Conservation (phyloP, 2,113 vertebrate genomes). For the Scomber scombrus region DNA sequence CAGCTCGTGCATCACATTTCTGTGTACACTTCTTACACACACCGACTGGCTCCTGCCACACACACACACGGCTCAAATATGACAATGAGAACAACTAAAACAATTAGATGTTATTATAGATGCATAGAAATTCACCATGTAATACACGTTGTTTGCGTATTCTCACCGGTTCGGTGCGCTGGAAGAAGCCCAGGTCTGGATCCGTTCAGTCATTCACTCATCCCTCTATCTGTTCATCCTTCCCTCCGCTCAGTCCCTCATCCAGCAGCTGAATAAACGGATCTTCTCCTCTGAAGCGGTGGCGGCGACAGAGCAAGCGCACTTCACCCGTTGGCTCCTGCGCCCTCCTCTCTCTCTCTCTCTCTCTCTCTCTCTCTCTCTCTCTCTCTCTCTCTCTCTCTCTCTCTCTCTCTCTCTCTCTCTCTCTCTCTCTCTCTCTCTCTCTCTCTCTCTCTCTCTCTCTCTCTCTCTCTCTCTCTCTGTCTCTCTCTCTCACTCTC, state of each 20-base stretch:
- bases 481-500: background rate
- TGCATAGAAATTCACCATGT: background rate
- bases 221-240: slow-evolving; percentile 61
- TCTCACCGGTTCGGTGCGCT: slow-evolving; percentile 50
- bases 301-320: slow-evolving; percentile 56
- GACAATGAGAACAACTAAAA: background rate
- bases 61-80: background rate
- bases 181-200: slow-evolving; percentile 44
- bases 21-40: slow-evolving; percentile 6
- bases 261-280: slow-evolving; percentile 61
- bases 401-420: background rate
- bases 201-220: slow-evolving; percentile 64
- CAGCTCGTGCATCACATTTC: background rate
- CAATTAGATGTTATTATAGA: background rate
- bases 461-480: slow-evolving; percentile 33
- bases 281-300: slow-evolving; percentile 47
- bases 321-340: slow-evolving; percentile 42
- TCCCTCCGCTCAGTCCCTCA: slow-evolving; percentile 55
- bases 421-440: background rate
- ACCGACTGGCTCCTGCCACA: background rate
- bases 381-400: background rate
- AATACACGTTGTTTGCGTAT: slow-evolving; percentile 30
- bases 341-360: slow-evolving; percentile 27
- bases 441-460: background rate
- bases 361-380: slow-evolving; percentile 24